Evolutionary conservation across 2,888 invertebrate genomes (phyloP).

Genomic region (Ophioninae sp.): DNA sequence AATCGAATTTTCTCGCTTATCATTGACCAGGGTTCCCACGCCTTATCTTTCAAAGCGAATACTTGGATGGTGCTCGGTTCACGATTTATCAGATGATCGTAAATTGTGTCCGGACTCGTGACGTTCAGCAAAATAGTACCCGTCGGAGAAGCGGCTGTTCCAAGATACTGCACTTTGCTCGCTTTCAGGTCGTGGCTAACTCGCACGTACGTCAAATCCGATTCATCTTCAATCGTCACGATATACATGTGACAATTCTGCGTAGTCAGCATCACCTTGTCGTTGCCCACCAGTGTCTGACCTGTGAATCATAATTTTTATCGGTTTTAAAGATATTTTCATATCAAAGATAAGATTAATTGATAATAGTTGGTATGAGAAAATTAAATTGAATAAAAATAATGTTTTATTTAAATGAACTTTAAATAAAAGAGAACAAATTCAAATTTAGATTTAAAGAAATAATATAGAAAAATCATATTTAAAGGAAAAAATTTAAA

Average conservation of each 20-base stretch:
- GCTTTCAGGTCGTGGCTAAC: constrained; percentile 67
- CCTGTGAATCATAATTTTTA: constrained; percentile 65
- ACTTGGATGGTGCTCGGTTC: constrained; percentile 75
- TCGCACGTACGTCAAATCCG: constrained; percentile 58
- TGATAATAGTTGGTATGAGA: not conserved
- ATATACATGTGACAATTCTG: constrained; percentile 70
- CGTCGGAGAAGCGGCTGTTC: constrained; percentile 73
- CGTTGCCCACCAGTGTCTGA: constrained; percentile 61
- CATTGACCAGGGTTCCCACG: constrained; percentile 68
- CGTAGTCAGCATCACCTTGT: constrained; percentile 69
- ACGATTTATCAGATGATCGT: constrained; percentile 77
- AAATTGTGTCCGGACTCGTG: constrained; percentile 74
- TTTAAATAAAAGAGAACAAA: too few relatives aligned
- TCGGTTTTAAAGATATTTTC: not conserved
- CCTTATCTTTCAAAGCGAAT: constrained; percentile 67
- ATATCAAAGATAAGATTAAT: not conserved
- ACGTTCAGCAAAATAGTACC: constrained; percentile 69
- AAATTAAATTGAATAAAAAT: too few relatives aligned
- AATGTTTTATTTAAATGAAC: too few relatives aligned
- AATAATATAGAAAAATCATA: too few relatives aligned
- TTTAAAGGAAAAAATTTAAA: too few relatives aligned
- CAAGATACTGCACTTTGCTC: constrained; percentile 72
- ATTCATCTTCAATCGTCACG: constrained; percentile 45
- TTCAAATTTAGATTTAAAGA: too few relatives aligned
- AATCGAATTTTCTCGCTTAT: constrained; percentile 62